phyloP scores from a whole-genome alignment of 2,888 invertebrate genomes.

The Aphidoletes aphidimyza region DNA sequence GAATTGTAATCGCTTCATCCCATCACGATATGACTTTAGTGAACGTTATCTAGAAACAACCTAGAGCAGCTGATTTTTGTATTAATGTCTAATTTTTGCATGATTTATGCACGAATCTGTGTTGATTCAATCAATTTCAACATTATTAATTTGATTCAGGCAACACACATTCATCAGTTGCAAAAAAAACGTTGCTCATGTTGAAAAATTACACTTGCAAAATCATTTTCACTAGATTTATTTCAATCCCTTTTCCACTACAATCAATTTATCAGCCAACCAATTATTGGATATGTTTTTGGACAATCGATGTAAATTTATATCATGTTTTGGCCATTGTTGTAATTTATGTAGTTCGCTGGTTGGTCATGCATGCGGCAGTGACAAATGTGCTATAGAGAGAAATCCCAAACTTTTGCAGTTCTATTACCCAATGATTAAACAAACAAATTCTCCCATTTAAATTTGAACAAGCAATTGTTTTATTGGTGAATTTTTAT shows the following conservation, averaged over 20 bases:
- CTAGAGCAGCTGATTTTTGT: no score
- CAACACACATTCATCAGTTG: neutral
- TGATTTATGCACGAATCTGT: no score
- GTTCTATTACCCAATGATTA: neutral
- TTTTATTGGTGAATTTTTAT: neutral
- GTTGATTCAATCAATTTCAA: no score
- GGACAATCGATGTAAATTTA: constrained; percentile 20
- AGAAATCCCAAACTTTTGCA: no score
- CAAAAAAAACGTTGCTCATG: no score
- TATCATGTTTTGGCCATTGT: neutral
- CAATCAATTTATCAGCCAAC: neutral
- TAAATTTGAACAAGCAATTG: constrained; percentile 10
- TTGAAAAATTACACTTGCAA: no score
- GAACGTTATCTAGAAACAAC: no score
- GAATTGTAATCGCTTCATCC: no score
- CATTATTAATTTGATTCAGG: no score
- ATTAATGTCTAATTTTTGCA: no score
- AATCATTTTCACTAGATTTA: constrained; percentile 46
- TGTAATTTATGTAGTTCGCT: neutral
- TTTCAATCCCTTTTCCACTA: constrained; percentile 6
- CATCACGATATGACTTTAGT: no score
- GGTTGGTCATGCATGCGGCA: neutral
- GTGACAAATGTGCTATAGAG: no score
- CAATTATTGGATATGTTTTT: constrained; percentile 14
- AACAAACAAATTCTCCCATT: neutral